Percentiles rank a stretch among this genome's conserved stretches.
Conservation (phyloP, 1,140 invertebrate genomes). For the Colletes latitarsis region DNA sequence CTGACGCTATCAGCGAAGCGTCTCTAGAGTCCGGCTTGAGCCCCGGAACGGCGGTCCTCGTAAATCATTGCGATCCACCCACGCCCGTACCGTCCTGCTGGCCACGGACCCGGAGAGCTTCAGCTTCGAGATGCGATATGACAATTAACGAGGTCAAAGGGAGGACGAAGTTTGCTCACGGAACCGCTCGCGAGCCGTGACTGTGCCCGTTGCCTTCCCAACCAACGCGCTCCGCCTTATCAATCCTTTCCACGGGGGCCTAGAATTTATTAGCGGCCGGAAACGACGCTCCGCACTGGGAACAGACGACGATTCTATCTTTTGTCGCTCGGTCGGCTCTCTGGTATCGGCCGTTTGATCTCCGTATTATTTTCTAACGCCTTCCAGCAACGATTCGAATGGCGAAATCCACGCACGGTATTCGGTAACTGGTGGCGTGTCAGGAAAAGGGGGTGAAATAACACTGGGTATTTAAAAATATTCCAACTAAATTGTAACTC, state of each 20-base stretch:
- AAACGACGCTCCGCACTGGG: slow-evolving; percentile 20
- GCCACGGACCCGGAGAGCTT: slow-evolving; percentile 61
- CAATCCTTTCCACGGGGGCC: slow-evolving; percentile 9
- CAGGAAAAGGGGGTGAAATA: no score
- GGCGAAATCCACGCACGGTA: no score
- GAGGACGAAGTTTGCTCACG: slow-evolving; percentile 58
- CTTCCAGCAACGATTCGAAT: not conserved
- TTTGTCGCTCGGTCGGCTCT: not conserved
- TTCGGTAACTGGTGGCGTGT: no score
- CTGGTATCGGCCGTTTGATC: not conserved
- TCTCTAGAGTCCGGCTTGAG: slow-evolving; percentile 79
- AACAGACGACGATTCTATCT: not conserved
- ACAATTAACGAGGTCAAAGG: slow-evolving; percentile 75
- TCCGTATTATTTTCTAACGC: not conserved
- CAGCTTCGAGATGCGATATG: slow-evolving; percentile 70
- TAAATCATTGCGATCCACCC: slow-evolving; percentile 81
- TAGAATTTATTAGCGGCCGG: slow-evolving; percentile 28
- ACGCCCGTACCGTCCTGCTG: slow-evolving; percentile 65
- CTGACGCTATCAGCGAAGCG: slow-evolving; percentile 81
- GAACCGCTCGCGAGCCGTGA: not conserved
- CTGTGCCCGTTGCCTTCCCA: not conserved
- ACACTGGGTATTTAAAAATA: no score
- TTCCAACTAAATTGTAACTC: no score
- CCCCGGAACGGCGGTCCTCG: slow-evolving; percentile 76
- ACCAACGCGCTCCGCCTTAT: slow-evolving; percentile 11